Conservation (phyloP, 2,888 invertebrate species). For the Rotaria macrura region DNA sequence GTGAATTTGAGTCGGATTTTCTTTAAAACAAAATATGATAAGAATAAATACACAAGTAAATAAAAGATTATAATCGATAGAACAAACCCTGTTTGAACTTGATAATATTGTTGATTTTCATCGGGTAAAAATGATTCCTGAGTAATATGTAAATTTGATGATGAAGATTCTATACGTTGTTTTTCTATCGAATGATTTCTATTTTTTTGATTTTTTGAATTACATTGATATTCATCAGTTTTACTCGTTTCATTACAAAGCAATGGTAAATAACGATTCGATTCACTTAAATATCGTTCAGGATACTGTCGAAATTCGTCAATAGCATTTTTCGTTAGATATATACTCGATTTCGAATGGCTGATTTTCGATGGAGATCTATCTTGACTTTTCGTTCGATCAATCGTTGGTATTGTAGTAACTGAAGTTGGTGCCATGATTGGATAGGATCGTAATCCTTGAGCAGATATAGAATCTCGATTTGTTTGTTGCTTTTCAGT, state of each 20-base stretch:
- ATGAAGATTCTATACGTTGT: neutral
- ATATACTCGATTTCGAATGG: neutral
- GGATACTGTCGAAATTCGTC: neutral
- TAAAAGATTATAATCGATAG: too few species aligned
- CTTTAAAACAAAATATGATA: too few species aligned
- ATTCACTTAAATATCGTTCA: neutral
- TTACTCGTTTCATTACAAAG: neutral
- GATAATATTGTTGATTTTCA: neutral
- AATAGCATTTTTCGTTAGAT: neutral
- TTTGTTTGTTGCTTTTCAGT: neutral
- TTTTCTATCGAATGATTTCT: too few species aligned
- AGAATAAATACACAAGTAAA: too few species aligned
- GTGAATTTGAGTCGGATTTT: too few species aligned
- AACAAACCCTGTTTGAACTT: neutral
- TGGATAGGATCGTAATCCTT: neutral
- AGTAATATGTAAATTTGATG: neutral
- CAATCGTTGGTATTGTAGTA: neutral
- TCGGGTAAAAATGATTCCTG: neutral
- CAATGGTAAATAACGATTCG: conserved; percentile 20
- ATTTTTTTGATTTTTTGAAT: neutral
- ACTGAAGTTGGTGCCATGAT: neutral
- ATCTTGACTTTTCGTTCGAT: neutral
- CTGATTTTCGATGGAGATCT: neutral
- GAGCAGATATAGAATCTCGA: neutral
- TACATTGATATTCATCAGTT: neutral